These are phyloP conservation scores for Myrmecophaga tridactyla DNA, from an alignment of 2,113 vertebrate genomes.

Conservation along the genomic window DNA sequence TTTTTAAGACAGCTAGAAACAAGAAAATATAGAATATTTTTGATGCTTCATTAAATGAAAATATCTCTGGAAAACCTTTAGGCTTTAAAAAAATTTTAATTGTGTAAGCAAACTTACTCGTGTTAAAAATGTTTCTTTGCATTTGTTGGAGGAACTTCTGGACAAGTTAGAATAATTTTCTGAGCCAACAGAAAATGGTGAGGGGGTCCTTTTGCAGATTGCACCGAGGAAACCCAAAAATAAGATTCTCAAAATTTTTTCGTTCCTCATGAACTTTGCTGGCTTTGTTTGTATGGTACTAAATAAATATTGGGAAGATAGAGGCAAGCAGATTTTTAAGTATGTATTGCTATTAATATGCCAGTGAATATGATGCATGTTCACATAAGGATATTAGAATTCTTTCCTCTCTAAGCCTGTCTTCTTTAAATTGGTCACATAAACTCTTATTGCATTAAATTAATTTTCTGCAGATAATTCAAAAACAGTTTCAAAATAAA, in stretches of 20 bases:
- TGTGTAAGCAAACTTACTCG: not conserved
- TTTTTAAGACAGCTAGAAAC: not conserved
- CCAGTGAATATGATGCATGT: not conserved
- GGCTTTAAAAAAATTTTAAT: not conserved
- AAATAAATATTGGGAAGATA: not conserved
- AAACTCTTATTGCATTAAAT: slow-evolving; percentile 5
- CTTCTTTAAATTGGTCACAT: not conserved
- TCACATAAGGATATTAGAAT: not conserved
- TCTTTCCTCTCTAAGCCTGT: not conserved
- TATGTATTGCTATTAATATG: not conserved
- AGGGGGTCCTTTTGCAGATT: not conserved
- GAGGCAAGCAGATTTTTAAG: not conserved
- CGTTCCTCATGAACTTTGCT: not conserved
- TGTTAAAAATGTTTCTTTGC: not conserved
- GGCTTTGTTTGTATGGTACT: not conserved
- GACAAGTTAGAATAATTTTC: not conserved
- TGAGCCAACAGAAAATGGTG: not conserved
- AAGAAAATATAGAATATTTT: not conserved
- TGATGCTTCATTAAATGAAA: not conserved
- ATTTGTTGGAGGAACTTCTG: not conserved
- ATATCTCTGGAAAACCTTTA: not conserved
- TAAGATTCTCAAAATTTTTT: not conserved
- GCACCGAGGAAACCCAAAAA: not conserved
- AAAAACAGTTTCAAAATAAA: slow-evolving; percentile 22
- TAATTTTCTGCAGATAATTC: not conserved